Conservation (phyloP, 2,888 invertebrate genomes). For the Epinotia nisella region DNA sequence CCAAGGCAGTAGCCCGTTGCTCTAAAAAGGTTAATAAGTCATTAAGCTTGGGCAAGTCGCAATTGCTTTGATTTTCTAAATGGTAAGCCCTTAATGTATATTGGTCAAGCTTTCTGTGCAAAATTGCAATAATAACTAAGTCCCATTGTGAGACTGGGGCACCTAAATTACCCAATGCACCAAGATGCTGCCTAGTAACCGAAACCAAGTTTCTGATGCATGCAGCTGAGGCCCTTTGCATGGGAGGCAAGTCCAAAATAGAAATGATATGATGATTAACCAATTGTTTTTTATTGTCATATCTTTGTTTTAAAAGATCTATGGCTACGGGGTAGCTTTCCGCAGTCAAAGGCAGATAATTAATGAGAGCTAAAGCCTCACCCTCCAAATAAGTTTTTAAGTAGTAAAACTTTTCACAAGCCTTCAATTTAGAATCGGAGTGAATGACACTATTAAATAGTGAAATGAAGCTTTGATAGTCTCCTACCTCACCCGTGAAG, state of each 20-base stretch:
- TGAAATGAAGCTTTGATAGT: conserved; percentile 4
- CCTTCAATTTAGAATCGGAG: not conserved
- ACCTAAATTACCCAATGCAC: conserved; percentile 12
- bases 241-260: not conserved
- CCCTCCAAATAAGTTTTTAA: conserved; percentile 14
- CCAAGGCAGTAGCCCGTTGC: conserved; percentile 12
- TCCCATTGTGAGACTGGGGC: conserved; percentile 11
- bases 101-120: conserved; percentile 26
- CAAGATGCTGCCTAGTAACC: conserved; percentile 1
- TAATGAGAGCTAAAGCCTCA: too few species aligned
- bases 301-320: conserved; percentile 13
- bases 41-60: conserved; percentile 16
- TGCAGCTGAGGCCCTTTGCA: not conserved
- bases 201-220: not conserved
- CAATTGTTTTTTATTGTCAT: conserved; percentile 2
- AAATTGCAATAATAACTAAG: conserved; percentile 15
- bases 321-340: conserved; percentile 9
- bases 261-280: conserved; percentile 10
- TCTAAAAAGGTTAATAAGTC: conserved; percentile 24
- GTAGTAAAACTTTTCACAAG: conserved; percentile 19
- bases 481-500: too few species aligned
- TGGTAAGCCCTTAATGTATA: conserved; percentile 25
- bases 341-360: conserved; percentile 11
- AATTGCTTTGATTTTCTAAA: conserved; percentile 10
- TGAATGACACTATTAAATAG: conserved; percentile 15